Evolutionary conservation across 2,888 invertebrate species (phyloP), one percentile per base, ranked within the genome.

Genomic region (Troilus luridus): DNA sequence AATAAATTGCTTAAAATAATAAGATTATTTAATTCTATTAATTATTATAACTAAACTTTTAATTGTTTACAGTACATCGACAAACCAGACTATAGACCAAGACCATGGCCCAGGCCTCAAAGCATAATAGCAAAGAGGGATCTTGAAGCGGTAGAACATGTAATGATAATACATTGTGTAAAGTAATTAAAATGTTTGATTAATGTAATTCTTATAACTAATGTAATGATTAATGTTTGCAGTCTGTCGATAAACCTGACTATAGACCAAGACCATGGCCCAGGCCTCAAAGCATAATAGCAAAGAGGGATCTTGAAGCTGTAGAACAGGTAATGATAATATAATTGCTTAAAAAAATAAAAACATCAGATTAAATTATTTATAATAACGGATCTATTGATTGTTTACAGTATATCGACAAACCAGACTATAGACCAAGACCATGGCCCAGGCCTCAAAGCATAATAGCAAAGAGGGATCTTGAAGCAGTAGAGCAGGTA

Each of bases 261-360:
- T 81, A 81, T 56, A 81, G 81, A 12, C 81, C 81, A 81, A 81
- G 81, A 56, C 81, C 81, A 81, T 56, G 81, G 21, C 81, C 81
- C 0, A 19, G 21, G 9, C 81, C 81, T 56, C 10, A 8, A 54
- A 9, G 0, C 19, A 72, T 27, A n/a, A 21, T 64, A 14, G 27
- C 5, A 72, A 81, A 81, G 81, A 41, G 81, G 14, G 81, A 81
- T 56, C 9, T 81, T 21, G 81, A 81, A 56, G 81, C 21, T 11
- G 56, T 56, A 54, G 81, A 81, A 56, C 81, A 81, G 54, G 81
- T 81, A 56, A 81, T 81, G 56, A 59, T 59, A 2, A 27, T 8
- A 27, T 24, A 72, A n/a, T n/a, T n/a, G n/a, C n/a, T n/a, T 24
- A 14, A 12, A 12, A 59, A 12, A 59, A 14, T 59, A 12, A 12